phyloP scores from a whole-genome alignment of 2,797 vertebrate species.

The Valencia hispanica region DNA sequence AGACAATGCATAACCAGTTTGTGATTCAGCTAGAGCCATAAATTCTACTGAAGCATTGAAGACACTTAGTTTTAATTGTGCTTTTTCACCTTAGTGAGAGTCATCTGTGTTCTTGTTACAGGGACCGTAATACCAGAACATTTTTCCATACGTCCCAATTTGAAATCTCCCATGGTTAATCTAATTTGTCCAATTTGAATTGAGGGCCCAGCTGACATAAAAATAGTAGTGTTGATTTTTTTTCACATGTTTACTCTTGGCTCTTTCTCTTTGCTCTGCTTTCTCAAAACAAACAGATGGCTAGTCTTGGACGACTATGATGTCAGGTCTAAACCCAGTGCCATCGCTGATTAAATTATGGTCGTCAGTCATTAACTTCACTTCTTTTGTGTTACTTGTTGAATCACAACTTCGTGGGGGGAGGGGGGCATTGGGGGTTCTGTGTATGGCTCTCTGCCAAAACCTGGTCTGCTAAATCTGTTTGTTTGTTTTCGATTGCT shows the following conservation, averaged over 20 bases:
- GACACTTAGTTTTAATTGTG: not conserved
- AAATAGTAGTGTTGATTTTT: conserved; percentile 13
- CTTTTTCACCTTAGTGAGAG: not conserved
- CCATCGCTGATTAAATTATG: conserved; percentile 29
- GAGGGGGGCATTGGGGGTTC: too few relatives aligned
- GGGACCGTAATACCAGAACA: not conserved
- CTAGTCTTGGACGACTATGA: conserved; percentile 40
- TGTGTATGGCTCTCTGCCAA: conserved; percentile 36
- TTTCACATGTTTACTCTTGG: conserved; percentile 38
- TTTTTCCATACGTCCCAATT: not conserved
- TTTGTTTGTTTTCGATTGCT: conserved; percentile 57
- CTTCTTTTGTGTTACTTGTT: conserved; percentile 37
- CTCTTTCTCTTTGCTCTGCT: conserved; percentile 31
- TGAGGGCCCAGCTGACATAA: conserved; percentile 5
- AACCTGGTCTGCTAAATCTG: conserved; percentile 43
- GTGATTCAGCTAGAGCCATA: not conserved
- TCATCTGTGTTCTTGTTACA: not conserved
- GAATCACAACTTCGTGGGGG: too few relatives aligned
- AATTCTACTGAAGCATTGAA: not conserved
- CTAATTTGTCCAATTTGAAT: conserved; percentile 1
- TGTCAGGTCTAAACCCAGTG: conserved; percentile 45
- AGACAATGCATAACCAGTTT: not conserved
- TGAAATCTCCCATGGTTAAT: not conserved
- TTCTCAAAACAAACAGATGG: conserved; percentile 56
- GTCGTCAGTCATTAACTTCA: conserved; percentile 43